Base-by-base conservation (phyloP, 2,113 vertebrate species). In the Eleginops maclovinus region DNA sequence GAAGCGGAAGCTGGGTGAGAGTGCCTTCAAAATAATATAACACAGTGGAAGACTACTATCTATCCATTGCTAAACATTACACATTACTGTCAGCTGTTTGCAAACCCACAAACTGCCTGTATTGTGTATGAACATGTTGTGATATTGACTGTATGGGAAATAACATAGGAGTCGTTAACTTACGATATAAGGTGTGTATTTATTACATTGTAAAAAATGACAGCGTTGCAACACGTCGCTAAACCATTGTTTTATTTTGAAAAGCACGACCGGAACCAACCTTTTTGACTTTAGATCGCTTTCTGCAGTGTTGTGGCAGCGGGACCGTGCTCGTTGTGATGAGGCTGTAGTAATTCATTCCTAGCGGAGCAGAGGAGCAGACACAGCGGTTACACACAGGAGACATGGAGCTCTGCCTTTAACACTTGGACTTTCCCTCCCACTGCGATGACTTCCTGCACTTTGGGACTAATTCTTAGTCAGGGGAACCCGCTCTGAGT, bases 261-360 rank as follows among this genome's bases (percentile, higher is more conserved):
- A n/a, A 86, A 82, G 53, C 0, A 0, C 0, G 0, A 8, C 75
- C 79, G 82, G 84, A 88, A 56, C 1, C 0, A 0, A 0, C 0
- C 0, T 0, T 0, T 21, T 15, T 3, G 0, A 3, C 2, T 16
- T 0, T 1, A 0, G 19, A 1, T 0, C 0, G 0, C 0, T 54
- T 72, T 0, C 40, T 58, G 0, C 14, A 4, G 46, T 26, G 69
- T 13, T 21, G 4, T 0, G 41, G 46, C 77, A 47, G 49, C 46
- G 67, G 88, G 84, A 72, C 71, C 77, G 75, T 31, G 85, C 46
- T 76, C 86, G 19, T 4, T 50, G 67, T 22, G 74, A 72, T 63
- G 78, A 72, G 54, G 68, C 74, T 78, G 81, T 6, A 64, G 84
- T 82, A 63, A 80, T 11, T 69, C 76, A 78, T 59, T 79, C 63